Percentiles rank a stretch among this genome's conserved stretches.
Evolutionary conservation across 2,797 vertebrate genomes (phyloP).

Genomic region (Eurystomus glaucurus): DNA sequence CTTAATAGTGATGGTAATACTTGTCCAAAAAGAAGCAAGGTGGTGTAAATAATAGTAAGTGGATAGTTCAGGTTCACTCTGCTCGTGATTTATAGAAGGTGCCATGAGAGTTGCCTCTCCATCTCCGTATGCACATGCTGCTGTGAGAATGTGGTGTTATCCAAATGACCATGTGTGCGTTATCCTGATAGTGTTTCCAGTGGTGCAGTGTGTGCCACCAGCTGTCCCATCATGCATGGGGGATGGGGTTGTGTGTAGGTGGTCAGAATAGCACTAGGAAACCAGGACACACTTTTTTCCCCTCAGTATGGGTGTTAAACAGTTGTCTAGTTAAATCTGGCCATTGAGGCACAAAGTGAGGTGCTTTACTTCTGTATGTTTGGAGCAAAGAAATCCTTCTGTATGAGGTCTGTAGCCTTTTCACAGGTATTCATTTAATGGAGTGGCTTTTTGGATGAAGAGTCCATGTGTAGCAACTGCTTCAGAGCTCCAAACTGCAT

Average conservation of each 20-base stretch:
- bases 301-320: background rate
- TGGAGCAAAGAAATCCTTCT: background rate
- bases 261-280: background rate
- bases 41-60: background rate
- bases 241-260: background rate
- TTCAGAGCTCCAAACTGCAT: background rate
- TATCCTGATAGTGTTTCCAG: background rate
- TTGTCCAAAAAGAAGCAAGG: background rate
- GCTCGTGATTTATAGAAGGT: background rate
- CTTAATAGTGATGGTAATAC: background rate
- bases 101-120: background rate
- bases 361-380: background rate
- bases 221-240: background rate
- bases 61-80: background rate
- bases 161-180: accelerated
- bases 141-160: background rate
- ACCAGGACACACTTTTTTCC: background rate
- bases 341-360: accelerated
- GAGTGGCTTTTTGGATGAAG: background rate
- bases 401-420: background rate
- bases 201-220: background rate
- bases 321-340: background rate
- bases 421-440: background rate
- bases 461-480: background rate
- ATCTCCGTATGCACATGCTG: accelerated